phyloP scores from a whole-genome alignment of 2,113 vertebrate genomes.

The Athene cunicularia region DNA sequence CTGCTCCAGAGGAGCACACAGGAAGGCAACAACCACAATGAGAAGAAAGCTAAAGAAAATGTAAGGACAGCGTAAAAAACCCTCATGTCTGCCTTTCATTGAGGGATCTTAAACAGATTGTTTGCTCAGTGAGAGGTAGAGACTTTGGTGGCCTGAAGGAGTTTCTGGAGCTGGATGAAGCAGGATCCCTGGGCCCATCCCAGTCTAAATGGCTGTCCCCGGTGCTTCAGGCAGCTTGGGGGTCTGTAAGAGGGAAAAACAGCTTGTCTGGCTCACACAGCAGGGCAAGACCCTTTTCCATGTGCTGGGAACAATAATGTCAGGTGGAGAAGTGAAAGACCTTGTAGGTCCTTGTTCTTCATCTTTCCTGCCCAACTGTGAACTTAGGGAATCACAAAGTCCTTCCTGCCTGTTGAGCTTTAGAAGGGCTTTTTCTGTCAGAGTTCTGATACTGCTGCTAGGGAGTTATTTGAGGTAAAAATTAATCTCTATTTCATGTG shows the following conservation, averaged over 20 bases:
- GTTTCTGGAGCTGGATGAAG: not conserved
- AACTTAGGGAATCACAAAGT: not conserved
- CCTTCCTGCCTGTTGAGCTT: constrained; percentile 33
- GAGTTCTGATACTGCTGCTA: constrained; percentile 23
- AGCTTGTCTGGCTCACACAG: not conserved
- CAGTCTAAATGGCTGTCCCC: not conserved
- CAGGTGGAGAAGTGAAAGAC: not conserved
- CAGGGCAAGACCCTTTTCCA: not conserved
- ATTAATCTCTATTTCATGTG: constrained; percentile 8
- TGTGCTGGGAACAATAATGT: not conserved
- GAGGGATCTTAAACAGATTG: not conserved
- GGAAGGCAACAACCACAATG: not conserved
- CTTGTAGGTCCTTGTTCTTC: not conserved
- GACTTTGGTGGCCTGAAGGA: not conserved
- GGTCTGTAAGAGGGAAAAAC: not conserved
- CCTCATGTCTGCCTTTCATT: not conserved
- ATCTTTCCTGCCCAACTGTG: not conserved
- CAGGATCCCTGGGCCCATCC: not conserved
- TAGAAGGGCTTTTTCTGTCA: constrained; percentile 31
- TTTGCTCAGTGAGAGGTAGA: not conserved
- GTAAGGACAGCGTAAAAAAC: not conserved
- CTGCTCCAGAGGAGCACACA: not conserved
- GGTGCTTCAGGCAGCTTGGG: not conserved
- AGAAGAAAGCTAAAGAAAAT: not conserved
- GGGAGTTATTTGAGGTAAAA: constrained; percentile 26